Base-by-base conservation (phyloP, 2,113 vertebrate species). In the Panthera uncia region DNA sequence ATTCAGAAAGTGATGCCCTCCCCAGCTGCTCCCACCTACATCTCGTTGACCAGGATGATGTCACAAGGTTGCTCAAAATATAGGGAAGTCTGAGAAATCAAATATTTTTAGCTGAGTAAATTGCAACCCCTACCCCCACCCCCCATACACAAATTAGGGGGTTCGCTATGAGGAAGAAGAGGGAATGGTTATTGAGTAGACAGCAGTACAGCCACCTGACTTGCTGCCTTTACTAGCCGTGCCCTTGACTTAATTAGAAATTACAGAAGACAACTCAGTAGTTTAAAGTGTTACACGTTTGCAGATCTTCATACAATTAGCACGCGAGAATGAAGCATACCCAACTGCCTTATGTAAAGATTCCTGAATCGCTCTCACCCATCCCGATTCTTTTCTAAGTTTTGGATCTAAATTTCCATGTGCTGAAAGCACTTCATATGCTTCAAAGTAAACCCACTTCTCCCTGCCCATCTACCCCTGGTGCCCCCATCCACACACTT, bases 71-170 rank as follows among this genome's bases (percentile, higher is more conserved):
- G 27, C 36, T 65, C 25, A 74, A 88, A 50, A 78, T 89, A 12
- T 19, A 38, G 55, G n/a, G 48, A 52, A 92, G 88, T 74, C n/a
- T 38, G 63, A 90, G 78, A 96, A 82, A 80, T 38, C 48, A 80
- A 33, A 74, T 91, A 55, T 85, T 93, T 88, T 92, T 55, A 97
- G 82, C 89, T 89, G 86, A 3, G 50, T 80, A 88, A 82, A 78
- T 36, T 91, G 50, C 61, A 85, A 3, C 15, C 27, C 27, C 50
- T 81, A 3, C 15, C 36, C 27, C 50, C 50, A 50, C 36, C 11
- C 11, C 16, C 36, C 4, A 16, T 5, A 19, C 45, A 21, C 23
- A 52, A 79, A 69, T 18, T 9, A 82, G 45, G 50, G 13, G 15
- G 25, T 81, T 55, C 57, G 89, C 89, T 18, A 1, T 55, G 36